Evolutionary conservation across 2,113 vertebrate species (phyloP).

Genomic region (Hypomesus transpacificus): DNA sequence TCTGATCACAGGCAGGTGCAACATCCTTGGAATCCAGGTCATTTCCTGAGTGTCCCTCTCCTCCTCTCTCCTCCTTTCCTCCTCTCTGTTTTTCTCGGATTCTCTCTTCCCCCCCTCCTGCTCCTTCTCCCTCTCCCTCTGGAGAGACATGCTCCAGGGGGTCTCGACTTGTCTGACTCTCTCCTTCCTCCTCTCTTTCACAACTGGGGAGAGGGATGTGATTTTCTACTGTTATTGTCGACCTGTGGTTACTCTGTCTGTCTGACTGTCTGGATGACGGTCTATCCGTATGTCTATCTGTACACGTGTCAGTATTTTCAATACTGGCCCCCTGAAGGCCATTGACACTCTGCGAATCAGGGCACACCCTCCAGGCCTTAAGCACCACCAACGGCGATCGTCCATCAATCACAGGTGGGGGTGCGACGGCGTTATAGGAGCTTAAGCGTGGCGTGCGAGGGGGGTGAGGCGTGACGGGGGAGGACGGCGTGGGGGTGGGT

Average conservation of each 20-base stretch:
- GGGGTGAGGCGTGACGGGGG: conserved; percentile 56
- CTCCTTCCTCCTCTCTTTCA: conserved; percentile 28
- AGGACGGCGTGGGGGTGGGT: conserved; percentile 45
- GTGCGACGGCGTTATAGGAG: conserved; percentile 54
- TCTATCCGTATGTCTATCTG: conserved; percentile 29
- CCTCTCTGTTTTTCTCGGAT: conserved; percentile 38
- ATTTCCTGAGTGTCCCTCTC: conserved; percentile 61
- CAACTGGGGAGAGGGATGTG: conserved; percentile 26
- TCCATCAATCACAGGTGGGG: conserved; percentile 22
- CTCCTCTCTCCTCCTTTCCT: conserved; percentile 25
- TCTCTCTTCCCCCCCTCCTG: conserved; percentile 39
- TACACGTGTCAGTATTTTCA: too few relatives aligned
- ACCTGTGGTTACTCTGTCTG: conserved; percentile 47
- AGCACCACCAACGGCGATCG: conserved; percentile 60
- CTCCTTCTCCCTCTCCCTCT: conserved; percentile 39
- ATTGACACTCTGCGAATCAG: conserved; percentile 54
- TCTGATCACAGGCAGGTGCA: conserved; percentile 47
- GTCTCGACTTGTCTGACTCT: conserved; percentile 26
- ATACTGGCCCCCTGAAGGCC: conserved; percentile 39
- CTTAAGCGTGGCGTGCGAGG: conserved; percentile 25
- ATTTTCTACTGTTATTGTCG: conserved; percentile 55
- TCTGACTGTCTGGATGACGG: conserved; percentile 37
- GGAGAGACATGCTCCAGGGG: conserved; percentile 37
- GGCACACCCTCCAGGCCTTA: conserved; percentile 58
- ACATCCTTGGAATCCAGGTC: conserved; percentile 64